Evolutionary conservation across 2,888 invertebrate species (phyloP).

Genomic region (Tiliacea aurago): DNA sequence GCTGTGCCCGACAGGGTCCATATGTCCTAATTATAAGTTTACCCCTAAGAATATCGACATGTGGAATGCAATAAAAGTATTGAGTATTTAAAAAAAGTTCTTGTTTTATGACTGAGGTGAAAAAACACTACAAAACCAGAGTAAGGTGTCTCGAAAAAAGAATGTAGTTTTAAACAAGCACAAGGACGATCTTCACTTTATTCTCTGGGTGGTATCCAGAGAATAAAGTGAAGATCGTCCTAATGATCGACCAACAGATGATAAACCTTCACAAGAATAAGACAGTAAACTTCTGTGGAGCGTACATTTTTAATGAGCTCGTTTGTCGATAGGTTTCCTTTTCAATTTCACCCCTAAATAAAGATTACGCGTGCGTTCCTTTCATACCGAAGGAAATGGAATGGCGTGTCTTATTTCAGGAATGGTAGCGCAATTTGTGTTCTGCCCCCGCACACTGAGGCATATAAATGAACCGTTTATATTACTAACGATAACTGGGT

Average conservation of each 20-base stretch:
- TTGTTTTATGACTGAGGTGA: too few relatives aligned
- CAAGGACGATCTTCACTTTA: too few relatives aligned
- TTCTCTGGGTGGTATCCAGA: too few relatives aligned
- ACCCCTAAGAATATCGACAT: too few relatives aligned
- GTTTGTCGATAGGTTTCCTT: conserved; percentile 57
- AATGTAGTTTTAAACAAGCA: neutral
- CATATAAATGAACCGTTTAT: conserved; percentile 20
- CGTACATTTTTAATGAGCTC: conserved; percentile 74
- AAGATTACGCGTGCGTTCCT: conserved; percentile 31
- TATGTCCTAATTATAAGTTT: too few relatives aligned
- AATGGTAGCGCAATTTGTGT: conserved; percentile 23
- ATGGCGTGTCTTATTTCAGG: conserved; percentile 30
- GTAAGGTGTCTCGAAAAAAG: neutral
- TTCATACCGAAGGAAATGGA: conserved; percentile 26
- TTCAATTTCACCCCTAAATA: conserved; percentile 55
- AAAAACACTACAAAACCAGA: neutral
- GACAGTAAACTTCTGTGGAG: conserved; percentile 58
- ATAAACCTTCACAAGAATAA: conserved; percentile 53
- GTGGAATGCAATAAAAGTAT: too few relatives aligned
- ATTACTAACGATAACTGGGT: neutral
- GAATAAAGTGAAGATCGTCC: conserved; percentile 19
- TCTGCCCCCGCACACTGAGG: neutral
- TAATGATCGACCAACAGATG: conserved; percentile 40
- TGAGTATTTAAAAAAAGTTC: too few relatives aligned
- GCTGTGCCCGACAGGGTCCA: too few relatives aligned